Percentiles rank a stretch among this genome's conserved stretches.
phyloP scores from a whole-genome alignment of 1,140 invertebrate species.

The Drosophila serrata region DNA sequence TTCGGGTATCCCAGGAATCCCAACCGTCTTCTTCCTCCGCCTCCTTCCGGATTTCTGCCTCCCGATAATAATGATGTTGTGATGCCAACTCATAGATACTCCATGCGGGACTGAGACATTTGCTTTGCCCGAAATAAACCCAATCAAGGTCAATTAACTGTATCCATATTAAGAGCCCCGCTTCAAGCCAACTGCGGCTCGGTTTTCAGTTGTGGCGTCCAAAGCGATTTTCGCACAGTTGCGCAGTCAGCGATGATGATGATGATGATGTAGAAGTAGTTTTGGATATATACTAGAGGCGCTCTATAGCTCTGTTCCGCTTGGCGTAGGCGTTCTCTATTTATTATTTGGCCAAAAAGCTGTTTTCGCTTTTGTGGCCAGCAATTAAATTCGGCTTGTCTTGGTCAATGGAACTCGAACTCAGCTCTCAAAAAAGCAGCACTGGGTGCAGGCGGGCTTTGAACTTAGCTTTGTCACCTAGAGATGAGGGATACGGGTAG shows the following conservation, averaged over 20 bases:
- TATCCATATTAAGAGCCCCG: slow-evolving; percentile 74
- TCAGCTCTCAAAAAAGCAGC: slow-evolving; percentile 27
- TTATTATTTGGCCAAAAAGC: slow-evolving; percentile 68
- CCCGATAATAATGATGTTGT: slow-evolving; percentile 19
- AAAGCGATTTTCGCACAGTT: slow-evolving; percentile 65
- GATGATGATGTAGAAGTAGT: slow-evolving; percentile 32
- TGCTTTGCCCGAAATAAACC: slow-evolving; percentile 65
- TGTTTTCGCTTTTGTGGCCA: slow-evolving; percentile 56
- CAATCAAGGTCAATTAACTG: slow-evolving; percentile 85
- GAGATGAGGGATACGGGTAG: slow-evolving; percentile 34
- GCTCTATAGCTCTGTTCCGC: slow-evolving; percentile 54
- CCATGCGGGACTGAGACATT: slow-evolving; percentile 28
- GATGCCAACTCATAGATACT: slow-evolving; percentile 5
- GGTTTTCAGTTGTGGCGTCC: slow-evolving; percentile 33
- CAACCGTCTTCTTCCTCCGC: not conserved
- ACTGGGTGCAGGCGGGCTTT: slow-evolving; percentile 59
- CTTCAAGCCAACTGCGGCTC: slow-evolving; percentile 37
- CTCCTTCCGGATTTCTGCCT: slow-evolving; percentile 2
- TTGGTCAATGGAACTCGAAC: slow-evolving; percentile 73
- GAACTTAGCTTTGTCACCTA: slow-evolving; percentile 56
- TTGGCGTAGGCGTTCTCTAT: slow-evolving; percentile 68
- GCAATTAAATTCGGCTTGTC: slow-evolving; percentile 37
- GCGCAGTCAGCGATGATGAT: slow-evolving; percentile 49
- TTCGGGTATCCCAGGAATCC: slow-evolving; percentile 17
- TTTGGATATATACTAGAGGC: slow-evolving; percentile 22